phyloP scores from a whole-genome alignment of 2,797 vertebrate genomes.

The Parauchenoglanis ngamensis region DNA sequence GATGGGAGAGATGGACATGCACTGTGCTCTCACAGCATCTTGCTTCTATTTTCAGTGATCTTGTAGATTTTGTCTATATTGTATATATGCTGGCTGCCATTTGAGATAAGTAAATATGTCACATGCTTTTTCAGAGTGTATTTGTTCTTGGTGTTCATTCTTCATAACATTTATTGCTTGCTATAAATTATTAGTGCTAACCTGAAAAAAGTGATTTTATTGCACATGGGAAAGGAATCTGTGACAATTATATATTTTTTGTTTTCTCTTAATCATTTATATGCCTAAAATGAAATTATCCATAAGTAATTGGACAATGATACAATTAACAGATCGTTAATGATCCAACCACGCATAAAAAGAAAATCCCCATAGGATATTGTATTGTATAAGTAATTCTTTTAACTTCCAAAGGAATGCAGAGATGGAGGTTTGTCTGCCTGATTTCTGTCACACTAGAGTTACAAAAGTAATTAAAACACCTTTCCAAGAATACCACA shows the following conservation, averaged over 20 bases:
- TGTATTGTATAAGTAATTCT: not conserved
- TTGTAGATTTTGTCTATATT: not conserved
- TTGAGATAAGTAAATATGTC: conserved; percentile 4
- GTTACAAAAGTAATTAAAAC: conserved; percentile 42
- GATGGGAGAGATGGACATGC: not conserved
- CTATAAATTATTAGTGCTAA: not conserved
- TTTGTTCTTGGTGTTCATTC: not conserved
- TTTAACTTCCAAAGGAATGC: conserved; percentile 20
- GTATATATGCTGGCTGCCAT: not conserved
- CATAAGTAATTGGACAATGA: not conserved
- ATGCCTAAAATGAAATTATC: conserved; percentile 3
- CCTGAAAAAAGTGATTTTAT: not conserved
- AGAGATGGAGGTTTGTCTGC: conserved; percentile 9
- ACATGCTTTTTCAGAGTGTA: not conserved
- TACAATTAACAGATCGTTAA: not conserved
- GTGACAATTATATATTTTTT: not conserved
- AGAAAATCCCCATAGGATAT: not conserved
- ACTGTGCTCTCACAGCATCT: not conserved
- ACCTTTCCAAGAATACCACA: conserved; percentile 36
- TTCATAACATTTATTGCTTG: too few relatives aligned
- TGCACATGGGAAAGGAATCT: not conserved
- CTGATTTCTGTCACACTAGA: conserved; percentile 22
- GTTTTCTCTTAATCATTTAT: not conserved
- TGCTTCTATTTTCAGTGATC: conserved; percentile 14
- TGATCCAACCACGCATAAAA: not conserved